A percentile compares a stretch with the other conserved stretches of the same genome.
phyloP scores from a whole-genome alignment of 2,113 vertebrate genomes.

The Typhlomys cinereus region DNA sequence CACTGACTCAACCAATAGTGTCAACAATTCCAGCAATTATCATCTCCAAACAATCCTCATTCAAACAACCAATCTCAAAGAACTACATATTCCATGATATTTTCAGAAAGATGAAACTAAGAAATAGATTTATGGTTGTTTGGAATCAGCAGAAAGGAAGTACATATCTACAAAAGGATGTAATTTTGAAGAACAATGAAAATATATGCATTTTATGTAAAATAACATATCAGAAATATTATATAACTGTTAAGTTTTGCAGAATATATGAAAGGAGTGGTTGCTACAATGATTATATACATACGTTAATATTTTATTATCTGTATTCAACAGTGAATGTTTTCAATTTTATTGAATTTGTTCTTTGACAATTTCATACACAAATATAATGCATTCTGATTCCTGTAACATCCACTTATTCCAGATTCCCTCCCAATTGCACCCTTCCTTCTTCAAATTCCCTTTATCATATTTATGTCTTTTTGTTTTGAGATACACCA shows the following conservation, averaged over 20 bases:
- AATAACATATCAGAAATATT: neutral
- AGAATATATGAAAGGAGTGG: neutral
- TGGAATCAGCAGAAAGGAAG: too few species aligned
- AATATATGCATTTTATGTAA: too few species aligned
- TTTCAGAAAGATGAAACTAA: neutral
- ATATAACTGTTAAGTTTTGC: neutral
- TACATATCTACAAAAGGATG: neutral
- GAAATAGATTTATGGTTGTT: neutral
- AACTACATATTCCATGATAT: neutral
- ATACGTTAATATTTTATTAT: neutral
- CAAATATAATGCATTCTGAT: too few species aligned
- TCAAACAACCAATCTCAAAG: neutral
- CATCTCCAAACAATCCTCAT: neutral
- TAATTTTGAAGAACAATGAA: neutral
- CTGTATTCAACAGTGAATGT: too few species aligned
- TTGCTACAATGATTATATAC: neutral
- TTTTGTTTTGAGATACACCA: too few species aligned
- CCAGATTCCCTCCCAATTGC: too few species aligned
- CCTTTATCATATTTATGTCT: too few species aligned
- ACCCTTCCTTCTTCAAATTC: too few species aligned
- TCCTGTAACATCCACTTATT: too few species aligned
- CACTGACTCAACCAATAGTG: neutral
- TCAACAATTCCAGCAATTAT: neutral
- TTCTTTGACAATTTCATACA: too few species aligned
- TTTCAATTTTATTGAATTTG: too few species aligned